Conservation (phyloP, 2,888 invertebrate species). For the Acutogordius australiensis region DNA sequence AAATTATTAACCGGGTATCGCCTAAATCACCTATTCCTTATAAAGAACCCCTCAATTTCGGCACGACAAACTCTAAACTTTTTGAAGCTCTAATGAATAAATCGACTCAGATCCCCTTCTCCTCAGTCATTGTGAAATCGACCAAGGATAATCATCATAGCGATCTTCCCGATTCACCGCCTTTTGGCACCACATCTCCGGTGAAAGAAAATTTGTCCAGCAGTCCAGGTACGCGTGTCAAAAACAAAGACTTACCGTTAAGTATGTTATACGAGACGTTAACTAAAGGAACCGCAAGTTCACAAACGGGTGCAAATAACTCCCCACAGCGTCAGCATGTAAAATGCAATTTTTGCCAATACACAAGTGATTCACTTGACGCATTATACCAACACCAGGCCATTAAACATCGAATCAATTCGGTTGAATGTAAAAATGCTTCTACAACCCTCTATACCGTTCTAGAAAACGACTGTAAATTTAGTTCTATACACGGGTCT, state of each 20-base stretch:
- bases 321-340: no score
- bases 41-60: no score
- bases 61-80: background rate
- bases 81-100: slow-evolving; percentile 1
- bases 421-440: background rate
- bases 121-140: no score
- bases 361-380: background rate
- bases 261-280: background rate
- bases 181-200: background rate
- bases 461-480: no score
- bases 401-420: background rate
- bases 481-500: no score
- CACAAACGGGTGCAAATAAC: no score
- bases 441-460: background rate
- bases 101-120: background rate
- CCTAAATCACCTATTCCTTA: background rate
- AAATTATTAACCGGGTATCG: no score
- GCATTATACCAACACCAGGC: background rate
- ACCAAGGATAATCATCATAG: no score
- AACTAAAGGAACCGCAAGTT: background rate
- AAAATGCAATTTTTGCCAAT: slow-evolving; percentile 4
- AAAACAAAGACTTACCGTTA: background rate
- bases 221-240: background rate
- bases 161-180: background rate
- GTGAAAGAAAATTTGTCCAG: background rate